Base-by-base conservation (phyloP, 2,888 invertebrate species). In the Epistrophe eligans region DNA sequence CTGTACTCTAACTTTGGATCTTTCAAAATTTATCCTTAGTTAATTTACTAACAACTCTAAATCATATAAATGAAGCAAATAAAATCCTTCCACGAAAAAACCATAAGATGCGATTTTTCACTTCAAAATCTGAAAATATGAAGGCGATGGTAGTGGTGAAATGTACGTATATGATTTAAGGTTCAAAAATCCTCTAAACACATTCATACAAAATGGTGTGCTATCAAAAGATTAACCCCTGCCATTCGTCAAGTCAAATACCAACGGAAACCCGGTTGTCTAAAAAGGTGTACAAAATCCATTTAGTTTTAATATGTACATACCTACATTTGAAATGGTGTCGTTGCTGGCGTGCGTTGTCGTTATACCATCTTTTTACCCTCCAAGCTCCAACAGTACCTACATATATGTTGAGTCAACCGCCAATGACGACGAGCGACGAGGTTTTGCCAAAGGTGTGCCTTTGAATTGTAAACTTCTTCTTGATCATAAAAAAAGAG, bases 261-360 rank as follows among this genome's bases (percentile, higher is more conserved):
- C 48, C 48, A 35, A 38, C 48, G 50, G 50, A 67, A 67, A 38
- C 35, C 35, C 35, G 50, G 15, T 13, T 67, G 48, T 67, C 66
- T 67, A 67, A 67, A 50, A 9, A 17, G 67, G 35, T 38, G 67
- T 66, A 67, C 19, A 38, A 67, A 50, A 50, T 67, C 67, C 67
- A 67, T 67, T 50, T 67, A 50, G 67, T 24, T 50, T 17, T 50
- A 67, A 67, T 24, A 24, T 24, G 19, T 24, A 50, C 17, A 13
- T 19, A 11, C n/a, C 8, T n/a, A 28, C 17, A 7, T 6, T 4
- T 17, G 17, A 32, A 19, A 35, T 17, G 50, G 17, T 66, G 66
- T 50, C 40, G 32, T 45, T 4, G 45, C 17, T 1, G 10, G 13
- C 13, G 8, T 38, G 10, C n/a, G 15, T 28, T 32, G 32, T 57